Percentiles rank a stretch among this genome's conserved stretches.
phyloP scores from a whole-genome alignment of 1,140 invertebrate genomes.

The Leptonema lineaticorne region DNA sequence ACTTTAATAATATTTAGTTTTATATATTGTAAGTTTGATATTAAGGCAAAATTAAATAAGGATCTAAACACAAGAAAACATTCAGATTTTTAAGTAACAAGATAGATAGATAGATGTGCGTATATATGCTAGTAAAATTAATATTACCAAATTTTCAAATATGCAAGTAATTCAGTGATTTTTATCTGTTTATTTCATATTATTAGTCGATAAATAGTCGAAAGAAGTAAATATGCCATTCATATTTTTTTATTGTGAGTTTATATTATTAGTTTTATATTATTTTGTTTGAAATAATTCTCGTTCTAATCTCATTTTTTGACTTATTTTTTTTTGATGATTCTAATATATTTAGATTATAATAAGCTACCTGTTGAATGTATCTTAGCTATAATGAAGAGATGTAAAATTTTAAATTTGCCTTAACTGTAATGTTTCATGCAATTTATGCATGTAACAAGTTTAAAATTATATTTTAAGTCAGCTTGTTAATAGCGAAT shows the following conservation, averaged over 20 bases:
- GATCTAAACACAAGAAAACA: background rate
- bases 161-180: no score
- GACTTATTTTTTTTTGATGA: background rate
- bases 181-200: no score
- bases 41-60: background rate
- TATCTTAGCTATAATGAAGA: background rate
- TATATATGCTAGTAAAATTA: no score
- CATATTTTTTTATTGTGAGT: constrained; percentile 35
- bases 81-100: background rate
- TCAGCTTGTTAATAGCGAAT: constrained; percentile 5
- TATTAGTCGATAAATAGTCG: constrained; percentile 29
- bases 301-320: no score
- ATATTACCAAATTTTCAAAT: no score
- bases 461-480: constrained; percentile 3
- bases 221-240: constrained; percentile 38
- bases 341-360: background rate
- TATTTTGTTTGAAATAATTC: constrained; percentile 24
- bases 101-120: background rate
- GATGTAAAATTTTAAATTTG: constrained; percentile 6
- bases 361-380: constrained; percentile 8
- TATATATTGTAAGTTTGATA: constrained; percentile 24
- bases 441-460: background rate
- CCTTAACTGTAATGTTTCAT: constrained; percentile 3
- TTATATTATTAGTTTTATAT: constrained; percentile 38
- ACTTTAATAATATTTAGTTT: constrained; percentile 27